Evolutionary conservation across 1,140 invertebrate species (phyloP), one percentile per base, ranked within the genome.

Genomic region (Sipha flava): DNA sequence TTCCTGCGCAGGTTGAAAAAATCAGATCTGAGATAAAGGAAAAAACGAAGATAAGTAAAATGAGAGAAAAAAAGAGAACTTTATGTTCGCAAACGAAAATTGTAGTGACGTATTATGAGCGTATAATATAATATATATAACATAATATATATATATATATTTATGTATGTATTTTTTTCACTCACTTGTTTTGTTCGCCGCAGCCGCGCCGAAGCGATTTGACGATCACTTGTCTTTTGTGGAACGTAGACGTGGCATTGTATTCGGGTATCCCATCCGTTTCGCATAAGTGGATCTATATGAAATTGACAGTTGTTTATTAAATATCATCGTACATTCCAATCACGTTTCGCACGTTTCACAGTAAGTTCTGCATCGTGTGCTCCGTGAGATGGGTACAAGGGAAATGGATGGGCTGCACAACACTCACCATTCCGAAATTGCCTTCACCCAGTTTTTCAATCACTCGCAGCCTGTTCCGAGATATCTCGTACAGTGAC

Each of bases 361-460:
- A n/a, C n/a, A n/a, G n/a, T n/a, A n/a, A n/a, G n/a, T n/a, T n/a
- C n/a, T n/a, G n/a, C n/a, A n/a, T n/a, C n/a, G n/a, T n/a, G n/a
- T n/a, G n/a, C n/a, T 14, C 43, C 3, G 57, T 6, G 57, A 62
- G n/a, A 29, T 31, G 14, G 54, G 2, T 57, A 12, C 7, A 21
- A 14, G 23, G 54, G 47, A 10, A 26, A 14, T 21, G 57, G 57
- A 3, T 6, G 14, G 2, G 7, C 5, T 14, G 5, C 16, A 31
- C 7, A n/a, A n/a, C 14, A 87, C 87, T 90, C 86, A 95, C 94
- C 89, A 93, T 92, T 84, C 94, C 94, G 85, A 95, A 95, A 81
- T 92, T 90, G 80, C 94, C 94, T 86, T 95, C 93, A 73, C 94
- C 94, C 57, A 96, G 89, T 84, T 94, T 94, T 85, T 95, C 92